phyloP scores from a whole-genome alignment of 2,888 invertebrate species.

The Alentia gelatinosa region DNA sequence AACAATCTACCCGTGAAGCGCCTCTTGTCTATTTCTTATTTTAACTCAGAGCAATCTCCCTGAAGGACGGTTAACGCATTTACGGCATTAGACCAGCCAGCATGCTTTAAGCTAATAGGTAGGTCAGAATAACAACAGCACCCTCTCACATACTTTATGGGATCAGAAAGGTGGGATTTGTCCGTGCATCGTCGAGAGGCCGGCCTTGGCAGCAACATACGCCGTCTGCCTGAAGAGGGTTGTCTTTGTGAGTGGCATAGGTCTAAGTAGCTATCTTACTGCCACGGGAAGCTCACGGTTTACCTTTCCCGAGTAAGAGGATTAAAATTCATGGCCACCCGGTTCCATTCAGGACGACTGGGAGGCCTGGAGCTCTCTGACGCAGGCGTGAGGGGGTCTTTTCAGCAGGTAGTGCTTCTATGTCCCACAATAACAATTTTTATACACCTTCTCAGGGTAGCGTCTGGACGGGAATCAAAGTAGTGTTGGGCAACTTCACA shows the following conservation, averaged over 20 bases:
- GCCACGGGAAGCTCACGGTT: neutral
- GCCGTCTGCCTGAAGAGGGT: neutral
- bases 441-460: neutral
- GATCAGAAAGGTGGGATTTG: conserved; percentile 1
- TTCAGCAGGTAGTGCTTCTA: neutral
- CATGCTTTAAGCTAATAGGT: neutral
- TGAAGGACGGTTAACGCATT: neutral
- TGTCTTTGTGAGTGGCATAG: neutral
- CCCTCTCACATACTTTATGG: neutral
- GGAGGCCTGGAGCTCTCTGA: neutral
- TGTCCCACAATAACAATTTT: neutral
- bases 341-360: neutral
- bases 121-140: neutral
- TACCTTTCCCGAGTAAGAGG: neutral
- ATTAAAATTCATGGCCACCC: neutral
- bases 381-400: neutral
- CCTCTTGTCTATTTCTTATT: neutral
- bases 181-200: neutral
- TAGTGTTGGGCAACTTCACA: neutral
- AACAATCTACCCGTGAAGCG: neutral
- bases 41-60: neutral
- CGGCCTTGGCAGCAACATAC: neutral
- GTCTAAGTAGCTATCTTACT: neutral
- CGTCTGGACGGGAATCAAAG: neutral
- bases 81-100: neutral